Evolutionary conservation across 2,888 invertebrate species (phyloP).

Genomic region (Gryllus longicercus): DNA sequence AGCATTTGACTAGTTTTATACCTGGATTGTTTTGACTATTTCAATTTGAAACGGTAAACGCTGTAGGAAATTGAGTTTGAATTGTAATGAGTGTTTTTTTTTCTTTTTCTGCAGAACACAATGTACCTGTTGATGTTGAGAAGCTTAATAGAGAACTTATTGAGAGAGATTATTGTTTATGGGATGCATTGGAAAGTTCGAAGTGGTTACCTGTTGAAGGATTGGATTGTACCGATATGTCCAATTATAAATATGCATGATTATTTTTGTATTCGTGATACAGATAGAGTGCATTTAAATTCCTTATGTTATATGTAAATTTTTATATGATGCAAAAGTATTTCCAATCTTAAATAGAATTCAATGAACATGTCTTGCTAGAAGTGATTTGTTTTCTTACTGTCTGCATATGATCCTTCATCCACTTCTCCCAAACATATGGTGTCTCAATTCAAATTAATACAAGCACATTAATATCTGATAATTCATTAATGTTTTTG

Average conservation of each 20-base stretch:
- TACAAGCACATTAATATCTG: no score
- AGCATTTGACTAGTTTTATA: neutral
- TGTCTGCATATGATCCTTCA: no score
- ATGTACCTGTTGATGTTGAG: slow-evolving; percentile 68
- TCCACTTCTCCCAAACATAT: no score
- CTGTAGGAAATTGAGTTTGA: neutral
- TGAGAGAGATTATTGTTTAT: slow-evolving; percentile 71
- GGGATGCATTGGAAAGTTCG: slow-evolving; percentile 78
- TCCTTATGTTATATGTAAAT: no score
- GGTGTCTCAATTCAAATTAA: no score
- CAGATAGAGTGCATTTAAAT: no score
- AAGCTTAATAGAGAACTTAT: slow-evolving; percentile 71
- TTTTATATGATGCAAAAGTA: no score
- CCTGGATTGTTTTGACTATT: neutral
- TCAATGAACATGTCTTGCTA: no score
- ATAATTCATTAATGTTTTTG: no score
- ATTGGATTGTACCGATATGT: slow-evolving; percentile 50
- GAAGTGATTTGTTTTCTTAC: no score
- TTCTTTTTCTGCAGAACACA: slow-evolving; percentile 62
- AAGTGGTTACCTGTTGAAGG: slow-evolving; percentile 80
- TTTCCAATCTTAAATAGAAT: no score
- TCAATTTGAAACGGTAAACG: neutral
- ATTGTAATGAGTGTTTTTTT: neutral
- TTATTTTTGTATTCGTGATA: neutral
- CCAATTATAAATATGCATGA: slow-evolving; percentile 17